Base-by-base conservation (phyloP, 1,140 invertebrate species). In the Trialeurodes vaporariorum region DNA sequence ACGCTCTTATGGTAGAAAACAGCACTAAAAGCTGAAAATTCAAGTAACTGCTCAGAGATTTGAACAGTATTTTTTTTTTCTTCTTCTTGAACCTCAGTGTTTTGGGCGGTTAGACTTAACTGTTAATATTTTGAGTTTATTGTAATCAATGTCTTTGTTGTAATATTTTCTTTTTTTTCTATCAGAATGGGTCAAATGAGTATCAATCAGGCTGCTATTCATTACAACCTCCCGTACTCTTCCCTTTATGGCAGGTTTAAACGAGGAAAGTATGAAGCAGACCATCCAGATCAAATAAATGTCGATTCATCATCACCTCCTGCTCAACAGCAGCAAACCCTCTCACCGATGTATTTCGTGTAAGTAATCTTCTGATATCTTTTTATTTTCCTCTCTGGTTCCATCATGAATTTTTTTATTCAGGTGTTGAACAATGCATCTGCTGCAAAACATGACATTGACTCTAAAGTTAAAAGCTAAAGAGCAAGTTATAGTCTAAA, bases 171-270 rank as follows among this genome's bases (percentile, higher is more conserved):
- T 61, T 27, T 66, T 21, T 67, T 67, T 71, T 61, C 70, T 77
- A 81, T n/a, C 76, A 90, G 91, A 73, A 82, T 91, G 69, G 91
- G 91, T 24, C 90, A 92, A 73, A 93, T 94, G 91, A 92, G 90
- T 69, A 93, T 94, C 73, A 94, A 93, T 79, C 91, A 93, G 80
- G 92, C 92, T 63, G 90, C 91, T n/a, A 93, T 93, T 70, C 91
- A 93, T 75, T 93, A 87, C 76, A 93, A 93, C 79, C 79, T 94
- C 72, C 92, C 92, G 25, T 94, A 94, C 76, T 93, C 90, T 25
- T 93, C 91, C 21, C 78, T 94, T 17, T 94, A 93, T 74, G 91
- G 91, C 1, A 83, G 92, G 58, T 92, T 93, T 77, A 93, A 93
- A 76, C 81, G 90, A 23, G 88, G 87, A 73, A 81, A 81, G 72